A percentile compares a stretch with the other conserved stretches of the same genome.
These are phyloP conservation scores for Hyposoter dolosus DNA, from an alignment of 2,888 invertebrate species.

Conservation along the genomic window DNA sequence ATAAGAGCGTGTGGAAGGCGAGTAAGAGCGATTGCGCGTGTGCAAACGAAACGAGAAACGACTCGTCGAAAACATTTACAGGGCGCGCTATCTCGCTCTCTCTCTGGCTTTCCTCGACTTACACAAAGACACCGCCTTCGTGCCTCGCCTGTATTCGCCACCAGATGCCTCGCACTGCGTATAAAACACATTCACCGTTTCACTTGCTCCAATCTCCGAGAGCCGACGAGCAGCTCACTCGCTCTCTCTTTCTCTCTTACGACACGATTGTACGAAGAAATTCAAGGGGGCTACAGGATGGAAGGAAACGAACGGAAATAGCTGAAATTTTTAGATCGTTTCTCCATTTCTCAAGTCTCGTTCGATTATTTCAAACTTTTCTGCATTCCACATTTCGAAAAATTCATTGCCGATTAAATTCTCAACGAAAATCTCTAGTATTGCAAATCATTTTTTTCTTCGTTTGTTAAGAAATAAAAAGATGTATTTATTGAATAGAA, in stretches of 20 bases:
- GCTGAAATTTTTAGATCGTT: neutral
- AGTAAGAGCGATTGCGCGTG: neutral
- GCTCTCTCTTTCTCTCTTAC: slow-evolving; percentile 3
- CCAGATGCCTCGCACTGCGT: slow-evolving; percentile 26
- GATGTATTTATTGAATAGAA: neutral
- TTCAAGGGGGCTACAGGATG: neutral
- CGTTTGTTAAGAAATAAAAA: neutral
- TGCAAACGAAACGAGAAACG: slow-evolving; percentile 1
- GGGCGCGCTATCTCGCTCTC: slow-evolving; percentile 5
- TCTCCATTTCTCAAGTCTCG: neutral
- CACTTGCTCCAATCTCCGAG: neutral
- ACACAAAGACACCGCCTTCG: slow-evolving; percentile 37
- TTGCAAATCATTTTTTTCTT: neutral
- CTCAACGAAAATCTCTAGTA: neutral
- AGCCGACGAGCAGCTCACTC: too few relatives aligned
- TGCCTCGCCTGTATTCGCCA: neutral
- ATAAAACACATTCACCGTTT: slow-evolving; percentile 4
- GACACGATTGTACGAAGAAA: neutral
- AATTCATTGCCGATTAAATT: neutral
- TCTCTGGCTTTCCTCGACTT: slow-evolving; percentile 4
- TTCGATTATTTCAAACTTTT: neutral
- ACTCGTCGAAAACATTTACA: neutral
- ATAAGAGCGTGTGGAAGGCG: slow-evolving; percentile 10
- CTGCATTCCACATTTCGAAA: neutral
- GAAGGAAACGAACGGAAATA: slow-evolving; percentile 1